Base-by-base conservation (phyloP, 2,113 vertebrate genomes). In the Amia ocellicauda region DNA sequence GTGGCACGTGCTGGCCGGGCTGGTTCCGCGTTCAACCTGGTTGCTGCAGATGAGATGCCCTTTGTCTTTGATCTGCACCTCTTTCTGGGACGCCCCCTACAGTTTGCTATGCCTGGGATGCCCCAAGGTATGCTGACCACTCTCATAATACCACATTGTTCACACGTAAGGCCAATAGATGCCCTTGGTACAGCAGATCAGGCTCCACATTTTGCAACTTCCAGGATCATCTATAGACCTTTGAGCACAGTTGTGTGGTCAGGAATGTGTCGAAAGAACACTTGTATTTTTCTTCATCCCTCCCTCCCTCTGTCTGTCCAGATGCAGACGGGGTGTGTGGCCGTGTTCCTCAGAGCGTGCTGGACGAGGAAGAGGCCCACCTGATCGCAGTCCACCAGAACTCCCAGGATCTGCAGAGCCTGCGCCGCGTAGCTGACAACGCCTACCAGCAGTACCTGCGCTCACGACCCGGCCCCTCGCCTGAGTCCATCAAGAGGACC, bases 371-470 rank as follows among this genome's bases (percentile, higher is more conserved):
- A 78, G 89, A 93, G 2, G 67, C 88, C 0, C 77, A 92, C 68
- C 83, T 99, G 55, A 75, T 86, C 57, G 79, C 83, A 0, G 72
- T 88, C 55, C 90, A 92, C 0, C 82, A 88, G 50, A 82, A 82
- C 7, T 95, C 90, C 0, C 75, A 88, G 72, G 96, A 99, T 42
- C 87, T 98, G 66, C 76, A 83, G 63, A 91, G 87, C 75, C 78
- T 96, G 45, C 83, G 76, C 1, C 89, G 73, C 0, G 68, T 96
- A 0, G 88, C 95, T 0, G 86, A 91, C 72, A 98, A 98, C 0
- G 93, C 94, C 5, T 95, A 94, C 67, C 93, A 91, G 74, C 96
- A 98, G 71, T 99, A 97, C 56, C 75, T 94, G 62, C 93, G 93
- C 56, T 98, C 94, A 0, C 86, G 96, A 27, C 93, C 94, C 0